Evolutionary conservation across 2,113 vertebrate genomes (phyloP).

Genomic region (Fulmarus glacialis): DNA sequence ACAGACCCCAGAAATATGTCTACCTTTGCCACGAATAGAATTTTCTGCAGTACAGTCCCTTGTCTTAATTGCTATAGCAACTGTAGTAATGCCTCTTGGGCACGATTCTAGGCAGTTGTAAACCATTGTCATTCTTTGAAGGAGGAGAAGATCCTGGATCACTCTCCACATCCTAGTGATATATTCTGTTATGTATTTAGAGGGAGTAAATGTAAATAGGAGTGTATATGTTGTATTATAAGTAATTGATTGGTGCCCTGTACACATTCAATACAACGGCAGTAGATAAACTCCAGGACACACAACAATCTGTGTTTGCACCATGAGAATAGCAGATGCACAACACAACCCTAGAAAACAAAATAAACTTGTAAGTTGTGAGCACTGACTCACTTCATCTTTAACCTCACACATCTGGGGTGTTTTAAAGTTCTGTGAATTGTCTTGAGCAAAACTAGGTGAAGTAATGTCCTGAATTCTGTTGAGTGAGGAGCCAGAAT

Average conservation of each 20-base stretch:
- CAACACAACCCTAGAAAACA: not conserved
- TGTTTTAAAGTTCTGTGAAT: not conserved
- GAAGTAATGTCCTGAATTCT: not conserved
- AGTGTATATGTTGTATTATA: not conserved
- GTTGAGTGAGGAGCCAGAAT: not conserved
- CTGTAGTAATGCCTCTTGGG: not conserved
- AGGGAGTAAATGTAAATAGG: not conserved
- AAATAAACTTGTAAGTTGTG: not conserved
- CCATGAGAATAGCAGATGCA: not conserved
- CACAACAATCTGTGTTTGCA: not conserved
- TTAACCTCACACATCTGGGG: fast-evolving
- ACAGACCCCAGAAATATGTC: not conserved
- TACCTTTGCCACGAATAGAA: not conserved
- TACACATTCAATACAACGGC: not conserved
- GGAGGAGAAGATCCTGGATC: not conserved
- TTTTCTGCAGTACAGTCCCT: not conserved
- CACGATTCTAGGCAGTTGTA: not conserved
- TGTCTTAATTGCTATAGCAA: not conserved
- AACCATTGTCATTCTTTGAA: not conserved
- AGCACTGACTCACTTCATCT: not conserved
- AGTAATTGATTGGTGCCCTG: not conserved
- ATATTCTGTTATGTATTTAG: not conserved
- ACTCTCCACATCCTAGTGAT: not conserved
- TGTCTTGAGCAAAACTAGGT: not conserved
- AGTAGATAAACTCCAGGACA: not conserved